Percentiles rank a stretch among this genome's conserved stretches.
These are phyloP conservation scores for Gasterosteus aculeatus DNA, from an alignment of 2,113 vertebrate genomes.

Conservation along the genomic window DNA sequence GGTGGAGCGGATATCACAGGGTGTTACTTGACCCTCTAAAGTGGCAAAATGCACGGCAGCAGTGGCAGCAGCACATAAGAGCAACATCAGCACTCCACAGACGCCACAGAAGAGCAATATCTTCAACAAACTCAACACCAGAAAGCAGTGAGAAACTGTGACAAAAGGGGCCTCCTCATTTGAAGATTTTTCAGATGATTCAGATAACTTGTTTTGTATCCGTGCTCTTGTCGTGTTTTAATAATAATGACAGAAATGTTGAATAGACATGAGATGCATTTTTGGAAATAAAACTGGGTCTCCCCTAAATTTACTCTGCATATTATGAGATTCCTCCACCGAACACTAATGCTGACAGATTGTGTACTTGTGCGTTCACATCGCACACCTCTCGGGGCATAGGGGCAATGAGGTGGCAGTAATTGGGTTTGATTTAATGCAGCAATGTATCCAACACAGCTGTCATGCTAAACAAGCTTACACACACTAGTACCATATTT, in stretches of 20 bases:
- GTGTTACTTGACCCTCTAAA: constrained; percentile 65
- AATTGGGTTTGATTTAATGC: constrained; percentile 75
- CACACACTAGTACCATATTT: constrained; percentile 49
- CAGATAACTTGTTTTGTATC: neutral
- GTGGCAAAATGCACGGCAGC: constrained; percentile 58
- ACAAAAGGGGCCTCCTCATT: neutral
- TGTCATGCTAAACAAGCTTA: constrained; percentile 63
- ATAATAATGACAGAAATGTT: neutral
- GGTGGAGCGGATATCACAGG: constrained; percentile 57
- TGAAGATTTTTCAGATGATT: constrained; percentile 17
- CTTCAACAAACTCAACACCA: constrained; percentile 26
- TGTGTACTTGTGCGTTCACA: constrained; percentile 2
- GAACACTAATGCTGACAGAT: constrained; percentile 15
- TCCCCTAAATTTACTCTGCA: constrained; percentile 5
- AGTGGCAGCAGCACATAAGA: constrained; percentile 45
- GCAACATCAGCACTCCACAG: constrained; percentile 51
- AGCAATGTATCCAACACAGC: constrained; percentile 68
- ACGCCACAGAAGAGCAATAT: constrained; percentile 40
- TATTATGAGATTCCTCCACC: constrained; percentile 16
- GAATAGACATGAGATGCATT: constrained; percentile 9
- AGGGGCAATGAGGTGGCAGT: constrained; percentile 63
- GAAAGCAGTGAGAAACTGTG: neutral
- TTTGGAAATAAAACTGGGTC: constrained; percentile 30
- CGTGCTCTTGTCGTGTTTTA: neutral
- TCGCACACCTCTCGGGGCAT: constrained; percentile 53